phyloP scores from a whole-genome alignment of 2,797 vertebrate genomes.

The Poliocrania exsul region DNA sequence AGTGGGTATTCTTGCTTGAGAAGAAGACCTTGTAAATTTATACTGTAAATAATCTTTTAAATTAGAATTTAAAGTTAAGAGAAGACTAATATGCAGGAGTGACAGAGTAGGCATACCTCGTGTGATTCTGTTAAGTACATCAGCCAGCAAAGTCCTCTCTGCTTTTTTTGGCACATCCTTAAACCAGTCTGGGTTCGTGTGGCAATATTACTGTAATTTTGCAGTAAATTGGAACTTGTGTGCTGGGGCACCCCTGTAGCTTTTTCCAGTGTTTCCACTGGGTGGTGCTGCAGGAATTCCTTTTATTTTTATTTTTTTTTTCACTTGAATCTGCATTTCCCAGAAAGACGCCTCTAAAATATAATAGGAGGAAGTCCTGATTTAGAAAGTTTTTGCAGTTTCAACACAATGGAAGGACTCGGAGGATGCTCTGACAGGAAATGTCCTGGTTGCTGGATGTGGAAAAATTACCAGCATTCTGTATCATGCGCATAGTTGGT shows the following conservation, averaged over 20 bases:
- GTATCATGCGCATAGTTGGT: not conserved
- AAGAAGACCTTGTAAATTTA: not conserved
- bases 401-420: constrained; percentile 83
- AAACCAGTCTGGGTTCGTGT: not conserved
- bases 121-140: not conserved
- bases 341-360: constrained; percentile 87
- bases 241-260: not conserved
- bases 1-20: not conserved
- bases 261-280: constrained; percentile 80
- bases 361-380: constrained; percentile 98
- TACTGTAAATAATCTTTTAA: not conserved
- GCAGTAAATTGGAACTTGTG: not conserved
- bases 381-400: constrained; percentile 93
- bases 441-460: constrained; percentile 78
- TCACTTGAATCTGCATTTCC: constrained; percentile 83
- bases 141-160: not conserved
- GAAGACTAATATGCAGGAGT: not conserved
- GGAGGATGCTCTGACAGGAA: constrained; percentile 86
- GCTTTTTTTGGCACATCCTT: not conserved
- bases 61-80: not conserved
- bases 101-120: not conserved
- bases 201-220: not conserved
- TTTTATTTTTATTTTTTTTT: constrained; percentile 86
- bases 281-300: constrained; percentile 91
- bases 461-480: constrained; percentile 74